Base-by-base conservation (phyloP, 2,888 invertebrate genomes). In the Cheilosia grossa region DNA sequence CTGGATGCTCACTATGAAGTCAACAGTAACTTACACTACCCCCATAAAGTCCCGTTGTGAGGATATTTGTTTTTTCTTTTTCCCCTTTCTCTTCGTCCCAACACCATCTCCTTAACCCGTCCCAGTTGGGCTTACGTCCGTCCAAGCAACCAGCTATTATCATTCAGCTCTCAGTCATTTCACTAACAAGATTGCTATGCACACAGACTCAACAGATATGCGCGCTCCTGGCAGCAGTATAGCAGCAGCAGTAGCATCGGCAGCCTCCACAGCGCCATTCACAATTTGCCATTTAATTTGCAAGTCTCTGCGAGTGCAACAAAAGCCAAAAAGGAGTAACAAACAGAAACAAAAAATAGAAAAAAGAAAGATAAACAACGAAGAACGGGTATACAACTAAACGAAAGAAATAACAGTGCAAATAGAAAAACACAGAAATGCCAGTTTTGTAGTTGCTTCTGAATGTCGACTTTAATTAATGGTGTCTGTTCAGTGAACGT, bases 251-350 rank as follows among this genome's bases (percentile, higher is more conserved):
- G 10, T 30, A 44, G 15, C 44, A 47, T 9, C n/a, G 47, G 24
- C 69, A 59, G 17, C 47, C 47, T 42, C 66, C 27, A 33, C 70
- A 56, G 42, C 63, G 37, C 75, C 70, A 70, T 85, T 75, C 79
- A 79, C 79, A 79, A 87, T 87, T 87, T 87, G 86, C 87, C 86
- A 87, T 87, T 87, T 87, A 87, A 87, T 87, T 87, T 87, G 86
- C 86, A 85, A 80, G 83, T 86, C 82, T 75, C 64, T 77, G 37
- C 37, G 37, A 13, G 30, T 73, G 70, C 74, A 85, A 80, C 80
- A 85, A 80, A 80, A 85, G 64, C 80, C 69, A 70, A 75, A 79
- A 85, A 79, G 74, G 79, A 83, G 64, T 74, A 79, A 80, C 83
- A 69, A 69, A 83, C 30, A 10, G 56, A 53, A 63, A 79, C n/a